Conservation (phyloP, 2,797 vertebrate genomes). For the Aldrovandia affinis region DNA sequence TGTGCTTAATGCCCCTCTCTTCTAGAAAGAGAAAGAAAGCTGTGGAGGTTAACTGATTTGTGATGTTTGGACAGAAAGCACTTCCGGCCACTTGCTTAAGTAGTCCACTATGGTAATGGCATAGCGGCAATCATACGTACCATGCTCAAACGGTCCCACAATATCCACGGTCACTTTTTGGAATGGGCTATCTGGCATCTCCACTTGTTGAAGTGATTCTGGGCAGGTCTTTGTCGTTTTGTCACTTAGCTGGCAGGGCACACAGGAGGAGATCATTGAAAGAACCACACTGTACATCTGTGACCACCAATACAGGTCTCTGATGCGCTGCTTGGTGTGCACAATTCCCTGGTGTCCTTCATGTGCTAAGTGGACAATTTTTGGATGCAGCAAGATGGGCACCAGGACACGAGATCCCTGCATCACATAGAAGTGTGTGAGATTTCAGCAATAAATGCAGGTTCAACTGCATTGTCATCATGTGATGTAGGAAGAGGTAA, state of each 20-base stretch:
- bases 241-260: background rate
- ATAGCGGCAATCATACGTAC: constrained; percentile 19
- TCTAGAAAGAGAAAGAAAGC: constrained; percentile 22
- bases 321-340: too few species aligned
- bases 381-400: too few species aligned
- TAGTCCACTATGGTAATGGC: constrained; percentile 26
- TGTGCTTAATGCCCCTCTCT: constrained; percentile 29
- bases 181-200: constrained; percentile 15
- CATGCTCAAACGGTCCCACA: constrained; percentile 17
- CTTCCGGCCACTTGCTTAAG: constrained; percentile 35
- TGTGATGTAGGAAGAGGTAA: background rate
- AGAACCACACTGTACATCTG: too few species aligned
- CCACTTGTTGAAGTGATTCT: constrained; percentile 22
- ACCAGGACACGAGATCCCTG: too few species aligned
- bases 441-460: background rate
- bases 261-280: too few species aligned
- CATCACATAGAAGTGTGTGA: background rate
- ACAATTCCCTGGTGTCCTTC: constrained; percentile 12
- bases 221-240: background rate
- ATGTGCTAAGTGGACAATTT: background rate
- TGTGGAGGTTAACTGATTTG: constrained; percentile 25
- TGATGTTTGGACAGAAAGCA: background rate
- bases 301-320: too few species aligned
- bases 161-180: constrained; percentile 32
- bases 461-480: background rate